Percentiles rank a stretch among this genome's conserved stretches.
These are phyloP conservation scores for Druceiella hillmani DNA, from an alignment of 2,888 invertebrate species.

Conservation along the genomic window DNA sequence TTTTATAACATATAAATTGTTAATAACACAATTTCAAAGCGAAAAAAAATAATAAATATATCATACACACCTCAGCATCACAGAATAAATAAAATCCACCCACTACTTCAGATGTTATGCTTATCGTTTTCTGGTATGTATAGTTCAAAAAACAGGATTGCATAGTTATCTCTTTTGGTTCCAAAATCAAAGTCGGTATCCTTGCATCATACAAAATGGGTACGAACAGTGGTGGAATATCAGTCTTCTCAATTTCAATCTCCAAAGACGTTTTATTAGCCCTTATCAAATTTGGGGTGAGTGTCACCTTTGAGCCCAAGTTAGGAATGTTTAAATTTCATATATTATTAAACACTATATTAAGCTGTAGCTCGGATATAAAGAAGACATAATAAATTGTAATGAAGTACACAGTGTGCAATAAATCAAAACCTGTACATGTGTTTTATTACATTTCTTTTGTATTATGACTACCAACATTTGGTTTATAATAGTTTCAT, in stretches of 20 bases:
- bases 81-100: constrained; percentile 44
- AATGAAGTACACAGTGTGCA: too few species aligned
- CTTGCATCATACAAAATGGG: constrained; percentile 48
- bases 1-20: background rate
- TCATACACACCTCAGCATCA: constrained; percentile 33
- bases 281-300: constrained; percentile 50
- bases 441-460: too few species aligned
- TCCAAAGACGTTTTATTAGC: constrained; percentile 42
- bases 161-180: constrained; percentile 47
- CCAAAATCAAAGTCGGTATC: constrained; percentile 44
- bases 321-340: constrained; percentile 3
- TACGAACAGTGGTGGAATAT: constrained; percentile 47
- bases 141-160: constrained; percentile 56
- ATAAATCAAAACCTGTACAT: too few species aligned
- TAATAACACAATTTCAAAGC: constrained; percentile 9
- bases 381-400: too few species aligned
- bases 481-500: too few species aligned
- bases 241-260: constrained; percentile 53
- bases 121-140: constrained; percentile 45
- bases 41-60: background rate
- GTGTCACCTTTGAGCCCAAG: constrained; percentile 40
- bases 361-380: too few species aligned
- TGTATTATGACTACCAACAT: too few species aligned
- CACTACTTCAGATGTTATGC: constrained; percentile 41
- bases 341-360: too few species aligned